Evolutionary conservation across 2,113 vertebrate species (phyloP), one percentile per base, ranked within the genome.

Genomic region (Blennius ocellaris): DNA sequence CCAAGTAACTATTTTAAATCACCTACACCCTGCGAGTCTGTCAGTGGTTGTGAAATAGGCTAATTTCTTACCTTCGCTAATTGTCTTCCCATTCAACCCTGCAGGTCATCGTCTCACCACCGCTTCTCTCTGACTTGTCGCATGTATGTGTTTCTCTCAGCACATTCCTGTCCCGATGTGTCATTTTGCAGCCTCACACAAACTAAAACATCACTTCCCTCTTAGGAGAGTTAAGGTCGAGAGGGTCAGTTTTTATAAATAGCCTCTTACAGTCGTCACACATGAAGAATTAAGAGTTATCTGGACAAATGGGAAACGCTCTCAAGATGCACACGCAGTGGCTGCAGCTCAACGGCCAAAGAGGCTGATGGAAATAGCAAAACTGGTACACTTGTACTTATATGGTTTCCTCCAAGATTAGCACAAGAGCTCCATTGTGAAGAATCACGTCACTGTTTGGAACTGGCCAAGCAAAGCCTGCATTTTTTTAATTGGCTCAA

Each of bases 131-230:
- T 49, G 54, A 53, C 80, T 78, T 79, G 67, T 92, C 76, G 69
- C 88, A 89, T 82, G 72, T 86, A 87, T 1, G 86, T 90, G 88
- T 88, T 51, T 80, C 69, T 82, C 71, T 85, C 86, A 52, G 81
- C 83, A 92, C 89, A 91, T 93, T 90, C 88, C 84, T 78, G 56
- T 59, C 80, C 49, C 11, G 15, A 51, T 71, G 76, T 83, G 86
- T 84, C 80, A 90, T 63, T 52, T 91, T 44, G 59, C 84, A 87
- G 76, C 79, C 78, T 80, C 57, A 47, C 61, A 81, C 82, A 90
- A 83, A 81, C 73, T 73, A 76, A 78, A 78, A 52, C 83, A 76
- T 66, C 78, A 69, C 61, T 21, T 47, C 48, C 74, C 68, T 88
- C 82, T 63, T 9, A 60, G 83, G 54, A 67, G 55, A 59, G 51